Base-by-base conservation (phyloP, 2,888 invertebrate genomes). In the Drosophila affinis region DNA sequence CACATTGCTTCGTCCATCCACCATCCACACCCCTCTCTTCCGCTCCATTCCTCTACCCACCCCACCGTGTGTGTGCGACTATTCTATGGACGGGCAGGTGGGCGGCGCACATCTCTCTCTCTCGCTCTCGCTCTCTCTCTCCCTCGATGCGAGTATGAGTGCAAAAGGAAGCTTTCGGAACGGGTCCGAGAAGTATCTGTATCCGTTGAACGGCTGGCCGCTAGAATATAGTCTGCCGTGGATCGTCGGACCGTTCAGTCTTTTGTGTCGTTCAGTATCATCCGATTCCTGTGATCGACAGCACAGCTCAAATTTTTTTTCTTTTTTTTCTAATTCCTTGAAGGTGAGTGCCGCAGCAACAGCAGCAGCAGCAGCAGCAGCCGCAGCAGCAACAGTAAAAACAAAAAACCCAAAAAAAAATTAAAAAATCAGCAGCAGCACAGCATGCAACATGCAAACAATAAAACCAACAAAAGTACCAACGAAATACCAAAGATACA, bases 231-330 rank as follows among this genome's bases (percentile, higher is more conserved):
- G 92, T 92, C 92, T 92, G 92, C 92, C 92, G 91, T 92, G 90
- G 91, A 91, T 91, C 90, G 92, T 92, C 92, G 92, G 92, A 91
- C 91, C 90, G 91, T 91, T 91, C 91, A 92, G 92, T 92, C 91
- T 90, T 90, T 89, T 90, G 91, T 91, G 91, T 90, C 90, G 89
- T 91, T 87, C 88, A 91, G 90, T 90, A 89, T 88, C 87, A 90
- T 89, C 89, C 91, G 89, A 91, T 90, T 89, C 85, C 91, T 90
- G 91, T 91, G 91, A 89, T 90, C 90, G 87, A 86, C 89, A 90
- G 91, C 91, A 90, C 88, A 89, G 90, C 89, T 90, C 90, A 81
- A 87, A 77, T 88, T 86, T 81, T 83, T 83, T 91, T 88, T 72
- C 76, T 83, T 88, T 84, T 84, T 83, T 84, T 88, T 90, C 89